Evolutionary conservation across 1,140 invertebrate species (phyloP).

Genomic region (Drosophila repleta): DNA sequence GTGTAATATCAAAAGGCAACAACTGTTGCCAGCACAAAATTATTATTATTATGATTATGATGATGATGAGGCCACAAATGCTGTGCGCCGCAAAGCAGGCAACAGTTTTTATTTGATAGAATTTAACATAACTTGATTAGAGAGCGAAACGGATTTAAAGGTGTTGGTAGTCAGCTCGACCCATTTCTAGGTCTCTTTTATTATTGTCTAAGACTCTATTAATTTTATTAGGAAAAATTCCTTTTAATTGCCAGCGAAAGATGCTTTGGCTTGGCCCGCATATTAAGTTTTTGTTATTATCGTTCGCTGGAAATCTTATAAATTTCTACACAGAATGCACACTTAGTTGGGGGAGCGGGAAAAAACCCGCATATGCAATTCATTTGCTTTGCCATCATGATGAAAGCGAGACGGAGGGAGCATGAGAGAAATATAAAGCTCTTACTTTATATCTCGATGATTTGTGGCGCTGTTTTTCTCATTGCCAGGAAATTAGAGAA

Average conservation of each 20-base stretch:
- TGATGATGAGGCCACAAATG: constrained; percentile 2
- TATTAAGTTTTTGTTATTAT: not conserved
- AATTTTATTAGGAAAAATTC: not conserved
- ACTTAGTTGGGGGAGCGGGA: not conserved
- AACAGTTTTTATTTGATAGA: constrained; percentile 26
- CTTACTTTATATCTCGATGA: constrained; percentile 52
- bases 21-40: constrained; percentile 24
- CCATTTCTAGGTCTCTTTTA: too few relatives aligned
- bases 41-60: constrained; percentile 6
- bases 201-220: too few relatives aligned
- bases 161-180: not conserved
- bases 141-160: not conserved
- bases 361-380: constrained; percentile 35
- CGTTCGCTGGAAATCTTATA: constrained; percentile 4
- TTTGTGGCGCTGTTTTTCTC: constrained; percentile 55
- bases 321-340: constrained; percentile 10
- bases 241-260: not conserved
- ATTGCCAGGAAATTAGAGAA: constrained; percentile 68
- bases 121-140: constrained; percentile 18
- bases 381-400: constrained; percentile 38
- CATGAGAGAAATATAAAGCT: constrained; percentile 14
- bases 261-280: not conserved
- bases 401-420: not conserved
- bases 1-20: constrained; percentile 40
- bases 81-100: constrained; percentile 53